These are phyloP conservation scores for Eueremaeus valkanovi DNA, from an alignment of 2,888 invertebrate genomes.

Conservation along the genomic window DNA sequence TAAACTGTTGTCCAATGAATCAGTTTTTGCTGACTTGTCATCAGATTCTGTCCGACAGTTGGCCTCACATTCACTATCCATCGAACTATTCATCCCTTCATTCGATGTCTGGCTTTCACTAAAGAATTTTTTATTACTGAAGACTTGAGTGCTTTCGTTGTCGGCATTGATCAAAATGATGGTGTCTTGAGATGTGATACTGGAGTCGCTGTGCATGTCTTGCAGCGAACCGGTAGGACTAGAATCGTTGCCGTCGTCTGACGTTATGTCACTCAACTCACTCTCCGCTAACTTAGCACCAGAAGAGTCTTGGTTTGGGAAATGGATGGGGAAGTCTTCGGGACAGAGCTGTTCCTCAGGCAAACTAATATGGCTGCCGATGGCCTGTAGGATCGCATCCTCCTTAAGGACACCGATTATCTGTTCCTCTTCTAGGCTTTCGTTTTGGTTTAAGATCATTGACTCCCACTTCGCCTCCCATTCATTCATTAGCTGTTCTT, in stretches of 20 bases:
- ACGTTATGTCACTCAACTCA: constrained; percentile 17
- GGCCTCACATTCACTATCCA: background rate
- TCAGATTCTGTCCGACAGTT: background rate
- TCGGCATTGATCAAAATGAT: constrained; percentile 44
- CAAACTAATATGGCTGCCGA: constrained; percentile 39
- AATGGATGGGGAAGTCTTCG: constrained; percentile 39
- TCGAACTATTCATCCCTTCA: background rate
- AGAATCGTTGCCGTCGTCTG: constrained; percentile 38
- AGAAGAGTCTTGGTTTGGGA: background rate
- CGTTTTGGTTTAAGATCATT: constrained; percentile 44
- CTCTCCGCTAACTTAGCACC: background rate
- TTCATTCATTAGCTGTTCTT: background rate
- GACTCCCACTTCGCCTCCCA: constrained; percentile 44
- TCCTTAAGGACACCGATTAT: constrained; percentile 44
- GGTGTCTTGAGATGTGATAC: constrained; percentile 47
- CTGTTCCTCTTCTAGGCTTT: constrained; percentile 41
- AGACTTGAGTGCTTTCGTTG: background rate
- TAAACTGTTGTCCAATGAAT: background rate
- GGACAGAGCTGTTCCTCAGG: constrained; percentile 36
- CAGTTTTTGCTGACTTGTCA: background rate
- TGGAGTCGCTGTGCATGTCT: constrained; percentile 45
- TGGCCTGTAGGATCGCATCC: constrained; percentile 42
- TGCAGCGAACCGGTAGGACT: constrained; percentile 42
- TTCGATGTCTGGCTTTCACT: background rate
- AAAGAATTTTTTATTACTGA: background rate